These are phyloP conservation scores for Tachycineta bicolor DNA, from an alignment of 2,113 vertebrate genomes.

Conservation along the genomic window DNA sequence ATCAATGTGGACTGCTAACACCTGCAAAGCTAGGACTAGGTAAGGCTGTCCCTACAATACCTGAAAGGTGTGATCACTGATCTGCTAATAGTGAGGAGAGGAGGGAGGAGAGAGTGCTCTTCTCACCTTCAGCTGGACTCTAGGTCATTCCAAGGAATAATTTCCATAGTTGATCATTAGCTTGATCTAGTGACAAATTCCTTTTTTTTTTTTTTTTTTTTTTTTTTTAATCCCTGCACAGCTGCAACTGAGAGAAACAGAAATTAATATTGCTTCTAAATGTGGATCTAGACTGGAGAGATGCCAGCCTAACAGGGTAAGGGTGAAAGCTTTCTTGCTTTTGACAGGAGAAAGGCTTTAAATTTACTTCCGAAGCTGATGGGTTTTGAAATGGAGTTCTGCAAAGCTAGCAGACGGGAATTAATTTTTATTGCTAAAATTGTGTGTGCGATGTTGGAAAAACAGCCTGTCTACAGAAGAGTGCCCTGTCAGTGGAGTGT, in stretches of 20 bases:
- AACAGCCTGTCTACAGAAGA: not conserved
- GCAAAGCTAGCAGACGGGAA: not conserved
- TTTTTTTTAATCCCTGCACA: slow-evolving; percentile 13
- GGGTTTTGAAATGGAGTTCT: slow-evolving; percentile 27
- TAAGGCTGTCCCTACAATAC: not conserved
- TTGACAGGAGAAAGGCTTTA: not conserved
- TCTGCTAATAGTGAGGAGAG: not conserved
- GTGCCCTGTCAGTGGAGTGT: not conserved
- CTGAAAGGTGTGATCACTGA: not conserved
- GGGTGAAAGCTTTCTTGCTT: not conserved
- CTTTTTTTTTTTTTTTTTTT: not conserved
- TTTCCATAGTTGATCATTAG: slow-evolving; percentile 53
- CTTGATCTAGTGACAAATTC: slow-evolving; percentile 62
- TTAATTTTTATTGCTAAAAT: slow-evolving; percentile 30
- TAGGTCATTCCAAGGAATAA: not conserved
- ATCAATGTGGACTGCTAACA: rapidly evolving
- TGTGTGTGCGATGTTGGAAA: not conserved
- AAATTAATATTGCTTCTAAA: slow-evolving; percentile 62
- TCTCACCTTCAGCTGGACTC: not conserved
- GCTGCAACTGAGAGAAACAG: slow-evolving; percentile 40
- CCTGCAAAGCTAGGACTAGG: not conserved
- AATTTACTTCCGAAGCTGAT: not conserved
- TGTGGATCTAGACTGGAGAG: not conserved
- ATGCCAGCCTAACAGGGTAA: not conserved
- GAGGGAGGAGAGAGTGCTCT: not conserved